Percentiles rank a stretch among this genome's conserved stretches.
These are phyloP conservation scores for Larimichthys crocea DNA, from an alignment of 2,113 vertebrate genomes.

Conservation along the genomic window DNA sequence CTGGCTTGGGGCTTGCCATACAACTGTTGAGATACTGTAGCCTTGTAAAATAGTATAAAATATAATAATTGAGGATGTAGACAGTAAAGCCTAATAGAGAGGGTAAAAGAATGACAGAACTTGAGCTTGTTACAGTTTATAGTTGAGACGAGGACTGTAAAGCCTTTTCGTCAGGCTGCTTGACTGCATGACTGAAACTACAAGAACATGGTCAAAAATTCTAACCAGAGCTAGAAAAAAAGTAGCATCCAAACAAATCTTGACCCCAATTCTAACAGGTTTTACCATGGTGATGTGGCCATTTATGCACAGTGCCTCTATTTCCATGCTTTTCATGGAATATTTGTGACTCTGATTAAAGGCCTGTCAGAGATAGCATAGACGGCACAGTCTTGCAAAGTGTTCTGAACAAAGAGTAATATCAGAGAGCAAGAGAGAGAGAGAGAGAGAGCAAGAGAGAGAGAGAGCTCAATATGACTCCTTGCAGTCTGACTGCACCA, in stretches of 20 bases:
- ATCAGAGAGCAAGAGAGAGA: neutral
- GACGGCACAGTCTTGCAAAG: slow-evolving; percentile 13
- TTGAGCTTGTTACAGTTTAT: neutral
- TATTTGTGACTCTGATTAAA: slow-evolving; percentile 24
- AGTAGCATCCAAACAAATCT: slow-evolving; percentile 12
- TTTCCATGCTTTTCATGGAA: slow-evolving; percentile 7
- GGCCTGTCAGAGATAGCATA: neutral
- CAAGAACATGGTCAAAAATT: neutral
- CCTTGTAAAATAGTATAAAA: neutral
- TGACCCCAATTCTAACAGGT: slow-evolving; percentile 34
- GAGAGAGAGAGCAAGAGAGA: neutral
- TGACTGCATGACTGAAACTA: neutral
- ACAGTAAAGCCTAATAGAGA: neutral
- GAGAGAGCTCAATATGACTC: slow-evolving; percentile 11
- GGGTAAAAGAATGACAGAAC: neutral
- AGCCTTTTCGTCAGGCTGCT: slow-evolving; percentile 10
- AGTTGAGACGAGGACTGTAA: neutral
- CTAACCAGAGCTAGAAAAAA: slow-evolving; percentile 2
- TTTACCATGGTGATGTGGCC: neutral
- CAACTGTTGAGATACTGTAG: neutral
- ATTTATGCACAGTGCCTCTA: neutral
- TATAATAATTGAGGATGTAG: neutral
- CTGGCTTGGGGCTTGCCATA: neutral
- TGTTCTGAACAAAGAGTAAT: slow-evolving; percentile 37
- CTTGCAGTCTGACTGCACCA: slow-evolving; percentile 42